Evolutionary conservation across 2,888 invertebrate species (phyloP), one percentile per base, ranked within the genome.

Genomic region (Agriopis marginaria): DNA sequence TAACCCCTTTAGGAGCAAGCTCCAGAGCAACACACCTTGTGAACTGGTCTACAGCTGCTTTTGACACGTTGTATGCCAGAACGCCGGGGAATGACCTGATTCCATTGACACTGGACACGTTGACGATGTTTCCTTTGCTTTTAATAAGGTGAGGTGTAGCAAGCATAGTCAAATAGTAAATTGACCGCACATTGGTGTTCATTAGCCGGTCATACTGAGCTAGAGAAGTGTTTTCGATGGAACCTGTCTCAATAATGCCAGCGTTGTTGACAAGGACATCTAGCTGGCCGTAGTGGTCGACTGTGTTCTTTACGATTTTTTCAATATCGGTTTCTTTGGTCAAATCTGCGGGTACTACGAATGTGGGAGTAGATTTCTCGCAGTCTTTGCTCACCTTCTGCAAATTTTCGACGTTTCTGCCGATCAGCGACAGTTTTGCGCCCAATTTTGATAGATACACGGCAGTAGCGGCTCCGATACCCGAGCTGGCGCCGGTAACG

Each of bases 81-180:
- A 99, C 97, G 8, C 97, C 97, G 2, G 99, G 96, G 86, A 99
- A 99, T 56, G 99, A 96, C 82, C 99, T 95, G 39, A 98, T 95
- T 4, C 99, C 99, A 82, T 97, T 97, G 0, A 99, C 98, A 86
- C 99, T 99, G 1, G 99, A 99, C 0, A 99, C 97, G 87, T 99
- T 99, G 0, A 99, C 98, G 78, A 99, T 97, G 77, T 96, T 97
- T n/a, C 98, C 98, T 89, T 98, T 97, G 0, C 96, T 95, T 88
- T 96, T 95, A 3, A 98, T 93, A 23, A 99, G 94, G 90, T 98
- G 96, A 0, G 99, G 99, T 0, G 97, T 97, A 5, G 98, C 97
- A 60, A 98, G 86, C 96, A 97, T 97, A 0, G 98, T 98, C 73
- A 99, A 87, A 71, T 97, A 96, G 84, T 97, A 97, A 17, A 97